phyloP scores from a whole-genome alignment of 2,113 vertebrate genomes.

The Porphyrio hochstetteri region DNA sequence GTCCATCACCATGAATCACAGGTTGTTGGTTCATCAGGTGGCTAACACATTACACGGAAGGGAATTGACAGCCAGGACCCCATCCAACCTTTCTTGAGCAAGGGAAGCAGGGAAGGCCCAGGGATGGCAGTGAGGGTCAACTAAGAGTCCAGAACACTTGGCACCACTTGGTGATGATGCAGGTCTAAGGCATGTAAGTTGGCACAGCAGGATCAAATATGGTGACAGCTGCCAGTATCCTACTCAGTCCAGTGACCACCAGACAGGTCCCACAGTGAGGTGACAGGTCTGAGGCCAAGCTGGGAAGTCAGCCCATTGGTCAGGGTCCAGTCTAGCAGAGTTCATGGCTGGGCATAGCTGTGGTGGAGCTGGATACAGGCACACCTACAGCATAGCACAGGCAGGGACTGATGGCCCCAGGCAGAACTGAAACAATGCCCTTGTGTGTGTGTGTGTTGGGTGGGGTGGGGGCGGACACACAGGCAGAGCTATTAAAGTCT shows the following conservation, averaged over 20 bases:
- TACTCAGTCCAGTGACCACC: neutral
- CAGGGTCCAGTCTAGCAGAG: neutral
- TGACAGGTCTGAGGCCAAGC: neutral
- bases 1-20: neutral
- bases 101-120: neutral
- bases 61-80: neutral
- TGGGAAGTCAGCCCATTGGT: neutral
- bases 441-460: too few species aligned
- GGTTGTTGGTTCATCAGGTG: neutral
- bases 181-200: neutral
- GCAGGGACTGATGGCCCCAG: neutral
- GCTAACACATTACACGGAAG: neutral
- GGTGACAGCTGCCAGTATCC: neutral
- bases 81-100: accelerated
- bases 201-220: neutral
- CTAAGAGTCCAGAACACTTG: neutral
- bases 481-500: accelerated
- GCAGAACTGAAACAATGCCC: accelerated
- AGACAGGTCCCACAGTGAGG: neutral
- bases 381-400: neutral
- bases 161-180: neutral
- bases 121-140: accelerated
- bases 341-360: neutral
- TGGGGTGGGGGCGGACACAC: too few species aligned
- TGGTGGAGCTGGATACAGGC: neutral